phyloP scores from a whole-genome alignment of 1,140 invertebrate species.

The Adoxophyes honmai region DNA sequence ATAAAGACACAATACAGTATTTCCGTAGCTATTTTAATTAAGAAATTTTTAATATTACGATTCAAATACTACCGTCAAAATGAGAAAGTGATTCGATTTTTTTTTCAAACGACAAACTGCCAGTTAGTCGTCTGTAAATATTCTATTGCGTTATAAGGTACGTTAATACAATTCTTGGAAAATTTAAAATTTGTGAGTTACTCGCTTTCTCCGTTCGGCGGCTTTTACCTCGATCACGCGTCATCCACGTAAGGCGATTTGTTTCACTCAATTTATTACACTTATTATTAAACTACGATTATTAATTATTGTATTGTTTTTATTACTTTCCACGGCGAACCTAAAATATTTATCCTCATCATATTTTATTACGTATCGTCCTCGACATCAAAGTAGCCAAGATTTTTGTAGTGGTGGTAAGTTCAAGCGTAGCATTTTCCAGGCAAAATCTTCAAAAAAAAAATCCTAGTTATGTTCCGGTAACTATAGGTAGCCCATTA shows the following conservation, averaged over 20 bases:
- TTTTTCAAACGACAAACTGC: neutral
- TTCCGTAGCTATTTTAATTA: neutral
- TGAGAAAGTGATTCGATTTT: neutral
- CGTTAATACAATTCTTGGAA: neutral
- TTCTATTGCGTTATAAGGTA: neutral
- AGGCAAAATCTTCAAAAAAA: too few relatives aligned
- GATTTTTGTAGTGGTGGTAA: too few relatives aligned
- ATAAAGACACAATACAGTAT: conserved; percentile 6
- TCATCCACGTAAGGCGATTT: conserved; percentile 51
- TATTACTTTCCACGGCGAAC: neutral
- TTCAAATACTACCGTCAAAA: neutral
- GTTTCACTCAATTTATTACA: conserved; percentile 68
- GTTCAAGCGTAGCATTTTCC: too few relatives aligned
- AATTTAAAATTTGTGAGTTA: conserved; percentile 18
- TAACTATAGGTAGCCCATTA: too few relatives aligned
- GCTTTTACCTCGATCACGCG: conserved; percentile 24
- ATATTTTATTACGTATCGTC: too few relatives aligned
- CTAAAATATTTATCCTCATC: too few relatives aligned
- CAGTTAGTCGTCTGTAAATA: conserved; percentile 1
- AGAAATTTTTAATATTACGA: conserved; percentile 1
- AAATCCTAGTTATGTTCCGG: too few relatives aligned
- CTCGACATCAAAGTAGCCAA: too few relatives aligned
- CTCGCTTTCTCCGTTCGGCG: conserved; percentile 9
- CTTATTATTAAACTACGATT: conserved; percentile 59
- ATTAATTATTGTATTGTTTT: conserved; percentile 13